These are phyloP conservation scores for Rhyacichthys aspro DNA, from an alignment of 2,797 vertebrate species.

Conservation along the genomic window DNA sequence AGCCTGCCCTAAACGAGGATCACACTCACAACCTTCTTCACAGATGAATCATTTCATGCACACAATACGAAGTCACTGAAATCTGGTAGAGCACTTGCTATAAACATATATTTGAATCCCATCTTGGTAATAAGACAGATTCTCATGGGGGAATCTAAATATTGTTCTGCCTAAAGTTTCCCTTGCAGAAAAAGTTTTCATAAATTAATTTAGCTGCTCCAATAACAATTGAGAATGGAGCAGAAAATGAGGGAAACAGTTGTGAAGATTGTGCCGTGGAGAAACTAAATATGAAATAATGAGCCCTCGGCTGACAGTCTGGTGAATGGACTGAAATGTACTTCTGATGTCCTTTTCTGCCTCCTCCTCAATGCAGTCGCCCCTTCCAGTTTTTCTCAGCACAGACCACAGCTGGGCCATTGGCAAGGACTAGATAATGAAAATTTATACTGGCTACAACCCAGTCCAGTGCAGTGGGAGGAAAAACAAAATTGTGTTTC, in stretches of 20 bases:
- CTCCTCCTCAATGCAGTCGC: conserved; percentile 26
- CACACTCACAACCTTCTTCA: too few relatives aligned
- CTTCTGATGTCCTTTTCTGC: conserved; percentile 39
- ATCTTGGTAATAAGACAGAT: neutral
- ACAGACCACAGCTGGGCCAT: conserved; percentile 28
- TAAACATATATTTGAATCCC: neutral
- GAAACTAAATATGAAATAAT: conserved; percentile 51
- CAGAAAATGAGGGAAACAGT: conserved; percentile 15
- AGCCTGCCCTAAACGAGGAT: too few relatives aligned
- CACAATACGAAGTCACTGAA: neutral
- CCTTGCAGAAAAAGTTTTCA: conserved; percentile 18
- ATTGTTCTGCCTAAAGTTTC: conserved; percentile 20
- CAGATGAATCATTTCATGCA: neutral
- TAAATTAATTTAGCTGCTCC: conserved; percentile 29
- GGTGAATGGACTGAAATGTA: conserved; percentile 43
- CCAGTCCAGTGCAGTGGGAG: neutral
- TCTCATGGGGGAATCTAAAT: conserved; percentile 4
- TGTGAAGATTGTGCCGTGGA: conserved; percentile 12
- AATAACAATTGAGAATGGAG: conserved; percentile 12
- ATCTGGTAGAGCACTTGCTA: neutral
- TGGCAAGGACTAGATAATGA: conserved; percentile 32
- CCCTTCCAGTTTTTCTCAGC: conserved; percentile 27
- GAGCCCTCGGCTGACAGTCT: conserved; percentile 38
- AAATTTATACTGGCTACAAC: conserved; percentile 8
- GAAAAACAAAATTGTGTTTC: neutral